A percentile compares a stretch with the other conserved stretches of the same genome.
These are phyloP conservation scores for Melanostoma scalare DNA, from an alignment of 2,888 invertebrate species.

Conservation along the genomic window DNA sequence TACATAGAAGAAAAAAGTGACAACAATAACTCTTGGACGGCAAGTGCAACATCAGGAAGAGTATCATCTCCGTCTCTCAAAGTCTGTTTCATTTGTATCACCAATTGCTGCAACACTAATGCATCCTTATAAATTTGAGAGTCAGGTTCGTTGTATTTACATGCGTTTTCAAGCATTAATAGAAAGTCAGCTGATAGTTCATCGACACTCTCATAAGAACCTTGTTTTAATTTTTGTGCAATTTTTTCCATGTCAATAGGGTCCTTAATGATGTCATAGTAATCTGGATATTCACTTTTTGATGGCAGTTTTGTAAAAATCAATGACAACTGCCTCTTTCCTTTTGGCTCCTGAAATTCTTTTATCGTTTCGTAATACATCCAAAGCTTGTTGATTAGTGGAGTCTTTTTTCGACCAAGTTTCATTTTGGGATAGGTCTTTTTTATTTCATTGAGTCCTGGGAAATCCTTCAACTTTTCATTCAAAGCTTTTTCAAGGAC, in stretches of 20 bases:
- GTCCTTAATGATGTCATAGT: slow-evolving; percentile 97
- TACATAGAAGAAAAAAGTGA: slow-evolving; percentile 96
- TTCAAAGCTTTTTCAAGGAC: slow-evolving; percentile 92
- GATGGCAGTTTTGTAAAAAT: slow-evolving; percentile 98
- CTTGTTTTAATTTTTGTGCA: slow-evolving; percentile 91
- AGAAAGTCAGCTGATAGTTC: slow-evolving; percentile 94
- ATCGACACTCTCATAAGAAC: slow-evolving; percentile 90
- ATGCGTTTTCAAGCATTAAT: slow-evolving; percentile 97
- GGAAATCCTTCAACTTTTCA: slow-evolving; percentile 90
- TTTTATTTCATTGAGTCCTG: slow-evolving; percentile 83
- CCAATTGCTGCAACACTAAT: slow-evolving; percentile 93
- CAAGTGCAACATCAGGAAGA: slow-evolving; percentile 93
- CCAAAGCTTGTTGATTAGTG: slow-evolving; percentile 89
- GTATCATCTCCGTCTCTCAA: slow-evolving; percentile 91
- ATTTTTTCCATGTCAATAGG: slow-evolving; percentile 98
- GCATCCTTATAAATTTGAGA: slow-evolving; percentile 99
- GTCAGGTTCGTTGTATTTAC: slow-evolving; percentile 98
- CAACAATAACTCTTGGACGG: slow-evolving; percentile 94
- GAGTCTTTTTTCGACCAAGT: slow-evolving; percentile 82
- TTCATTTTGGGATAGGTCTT: slow-evolving; percentile 79
- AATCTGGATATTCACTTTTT: slow-evolving; percentile 96
- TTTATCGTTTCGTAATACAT: slow-evolving; percentile 94
- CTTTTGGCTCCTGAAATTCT: slow-evolving; percentile 93
- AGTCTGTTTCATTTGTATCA: slow-evolving; percentile 95
- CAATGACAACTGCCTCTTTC: slow-evolving; percentile 93